Percentiles rank a stretch among this genome's conserved stretches.
Conservation (phyloP, 2,888 invertebrate genomes). For the Lithosia quadra region DNA sequence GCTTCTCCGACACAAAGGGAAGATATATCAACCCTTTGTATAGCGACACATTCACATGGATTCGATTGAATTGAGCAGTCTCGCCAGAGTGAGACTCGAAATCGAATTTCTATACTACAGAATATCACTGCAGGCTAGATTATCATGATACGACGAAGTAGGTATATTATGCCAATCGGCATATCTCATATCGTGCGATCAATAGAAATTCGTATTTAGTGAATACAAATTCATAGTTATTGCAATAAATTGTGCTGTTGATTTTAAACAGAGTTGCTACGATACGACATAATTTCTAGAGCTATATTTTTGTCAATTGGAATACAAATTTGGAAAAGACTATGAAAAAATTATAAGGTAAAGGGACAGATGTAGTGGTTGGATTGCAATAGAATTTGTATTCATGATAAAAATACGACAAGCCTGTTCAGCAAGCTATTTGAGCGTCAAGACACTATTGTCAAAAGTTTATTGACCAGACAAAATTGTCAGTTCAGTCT, state of each 20-base stretch:
- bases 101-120: no score
- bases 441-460: conserved; percentile 1
- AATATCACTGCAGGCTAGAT: not conserved
- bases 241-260: not conserved
- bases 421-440: not conserved
- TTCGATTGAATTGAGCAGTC: no score
- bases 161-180: not conserved
- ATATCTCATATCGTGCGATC: conserved; percentile 10
- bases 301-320: not conserved
- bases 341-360: no score
- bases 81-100: no score
- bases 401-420: not conserved
- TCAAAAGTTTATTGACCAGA: not conserved
- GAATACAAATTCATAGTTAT: not conserved
- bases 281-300: not conserved
- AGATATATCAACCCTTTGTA: no score
- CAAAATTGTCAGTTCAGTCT: not conserved
- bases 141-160: no score
- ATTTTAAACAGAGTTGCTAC: not conserved
- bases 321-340: not conserved
- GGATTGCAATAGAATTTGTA: not conserved
- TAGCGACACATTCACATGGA: no score
- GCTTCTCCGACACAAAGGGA: no score
- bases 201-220: not conserved
- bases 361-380: no score